Evolutionary conservation across 2,797 vertebrate species (phyloP).

Genomic region (Adrianichthys oophorus): DNA sequence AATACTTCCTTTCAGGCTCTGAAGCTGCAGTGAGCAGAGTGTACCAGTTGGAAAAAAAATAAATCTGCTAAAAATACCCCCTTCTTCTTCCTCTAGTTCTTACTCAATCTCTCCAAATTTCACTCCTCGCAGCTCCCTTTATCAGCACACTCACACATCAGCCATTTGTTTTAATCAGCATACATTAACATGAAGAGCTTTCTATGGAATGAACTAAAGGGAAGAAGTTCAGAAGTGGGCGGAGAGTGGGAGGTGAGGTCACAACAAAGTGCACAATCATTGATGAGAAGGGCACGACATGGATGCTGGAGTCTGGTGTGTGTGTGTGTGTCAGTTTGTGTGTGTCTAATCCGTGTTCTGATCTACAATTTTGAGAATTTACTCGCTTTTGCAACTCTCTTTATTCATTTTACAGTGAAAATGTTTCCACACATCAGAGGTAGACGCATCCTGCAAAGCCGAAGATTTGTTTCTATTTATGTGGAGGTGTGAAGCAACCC

Average conservation of each 20-base stretch:
- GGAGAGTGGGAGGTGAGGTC: constrained; percentile 58
- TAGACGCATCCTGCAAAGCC: constrained; percentile 32
- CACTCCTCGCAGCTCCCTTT: constrained; percentile 18
- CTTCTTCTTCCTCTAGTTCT: constrained; percentile 56
- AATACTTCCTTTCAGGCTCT: constrained; percentile 35
- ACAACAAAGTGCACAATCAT: constrained; percentile 58
- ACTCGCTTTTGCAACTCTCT: constrained; percentile 45
- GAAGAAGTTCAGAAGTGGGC: constrained; percentile 70
- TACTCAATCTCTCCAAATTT: constrained; percentile 58
- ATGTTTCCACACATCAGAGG: neutral
- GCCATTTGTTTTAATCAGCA: constrained; percentile 56
- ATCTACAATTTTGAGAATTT: constrained; percentile 76
- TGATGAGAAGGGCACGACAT: constrained; percentile 39
- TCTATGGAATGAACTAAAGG: constrained; percentile 58
- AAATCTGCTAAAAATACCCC: constrained; percentile 76
- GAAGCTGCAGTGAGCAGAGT: constrained; percentile 65
- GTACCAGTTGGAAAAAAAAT: constrained; percentile 48
- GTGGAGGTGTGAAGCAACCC: constrained; percentile 56
- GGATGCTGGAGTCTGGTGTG: constrained; percentile 43
- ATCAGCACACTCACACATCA: constrained; percentile 29
- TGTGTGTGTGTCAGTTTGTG: constrained; percentile 31
- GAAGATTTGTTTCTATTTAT: constrained; percentile 61
- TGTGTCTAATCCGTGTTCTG: constrained; percentile 67
- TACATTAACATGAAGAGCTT: constrained; percentile 66
- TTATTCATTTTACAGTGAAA: constrained; percentile 27